Percentiles rank a stretch among this genome's conserved stretches.
These are phyloP conservation scores for Neofelis nebulosa DNA, from an alignment of 2,113 vertebrate species.

Conservation along the genomic window DNA sequence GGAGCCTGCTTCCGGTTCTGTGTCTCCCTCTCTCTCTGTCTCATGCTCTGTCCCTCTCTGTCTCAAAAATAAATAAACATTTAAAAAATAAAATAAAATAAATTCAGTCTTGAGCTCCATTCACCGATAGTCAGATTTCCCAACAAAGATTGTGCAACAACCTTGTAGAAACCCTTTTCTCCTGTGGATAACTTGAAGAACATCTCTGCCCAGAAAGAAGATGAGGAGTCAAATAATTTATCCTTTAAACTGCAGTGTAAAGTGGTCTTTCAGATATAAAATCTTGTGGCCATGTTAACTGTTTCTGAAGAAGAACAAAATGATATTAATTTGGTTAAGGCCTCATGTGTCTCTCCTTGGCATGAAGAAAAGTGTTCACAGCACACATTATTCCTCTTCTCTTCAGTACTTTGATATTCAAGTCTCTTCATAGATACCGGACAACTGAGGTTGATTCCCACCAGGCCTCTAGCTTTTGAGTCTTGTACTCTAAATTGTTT, in stretches of 20 bases:
- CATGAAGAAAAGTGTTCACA: not conserved
- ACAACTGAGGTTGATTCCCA: slow-evolving; percentile 26
- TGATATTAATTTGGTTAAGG: slow-evolving; percentile 6
- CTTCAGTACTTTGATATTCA: slow-evolving; percentile 36
- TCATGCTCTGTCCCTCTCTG: no score
- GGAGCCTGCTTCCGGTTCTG: no score
- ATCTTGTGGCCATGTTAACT: not conserved
- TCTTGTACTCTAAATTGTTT: slow-evolving; percentile 36
- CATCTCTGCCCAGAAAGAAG: not conserved
- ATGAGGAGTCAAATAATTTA: not conserved
- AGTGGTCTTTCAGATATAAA: not conserved
- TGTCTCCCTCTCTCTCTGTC: no score
- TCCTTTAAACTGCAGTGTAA: not conserved
- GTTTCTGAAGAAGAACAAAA: slow-evolving; percentile 44
- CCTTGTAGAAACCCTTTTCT: not conserved
- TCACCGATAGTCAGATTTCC: slow-evolving; percentile 15
- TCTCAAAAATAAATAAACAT: no score
- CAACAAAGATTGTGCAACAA: slow-evolving; percentile 7
- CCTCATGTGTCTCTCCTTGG: not conserved
- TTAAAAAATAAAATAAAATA: not conserved
- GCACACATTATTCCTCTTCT: slow-evolving; percentile 10
- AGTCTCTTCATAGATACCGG: slow-evolving; percentile 24
- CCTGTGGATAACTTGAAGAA: not conserved
- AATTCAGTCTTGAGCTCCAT: not conserved
- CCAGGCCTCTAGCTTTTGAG: slow-evolving; percentile 7